Evolutionary conservation across 2,888 invertebrate genomes (phyloP).

Genomic region (Cryptocephalus primarius): DNA sequence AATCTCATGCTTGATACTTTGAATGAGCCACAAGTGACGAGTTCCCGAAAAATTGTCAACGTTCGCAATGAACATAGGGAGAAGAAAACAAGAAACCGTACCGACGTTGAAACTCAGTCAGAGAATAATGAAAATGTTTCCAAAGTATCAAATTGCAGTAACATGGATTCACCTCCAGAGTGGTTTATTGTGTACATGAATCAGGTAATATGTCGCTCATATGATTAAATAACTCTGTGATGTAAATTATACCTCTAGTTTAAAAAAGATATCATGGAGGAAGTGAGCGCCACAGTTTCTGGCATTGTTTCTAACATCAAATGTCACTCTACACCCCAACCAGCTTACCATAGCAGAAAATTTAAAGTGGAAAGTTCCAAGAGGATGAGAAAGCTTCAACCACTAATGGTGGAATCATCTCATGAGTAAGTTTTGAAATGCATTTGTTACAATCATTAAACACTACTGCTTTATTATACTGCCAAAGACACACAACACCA

Average conservation of each 20-base stretch:
- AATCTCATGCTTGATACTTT: slow-evolving; percentile 31
- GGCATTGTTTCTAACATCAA: slow-evolving; percentile 15
- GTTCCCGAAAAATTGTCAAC: too few species aligned
- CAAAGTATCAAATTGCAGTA: slow-evolving; percentile 12
- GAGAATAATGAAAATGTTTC: slow-evolving; percentile 14
- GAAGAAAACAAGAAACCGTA: not conserved
- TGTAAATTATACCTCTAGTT: slow-evolving; percentile 21
- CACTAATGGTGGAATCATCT: slow-evolving; percentile 12
- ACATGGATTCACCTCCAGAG: slow-evolving; percentile 19
- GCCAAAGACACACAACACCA: too few species aligned
- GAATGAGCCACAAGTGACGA: slow-evolving; percentile 12
- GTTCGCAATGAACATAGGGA: too few species aligned
- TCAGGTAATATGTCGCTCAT: slow-evolving; percentile 13
- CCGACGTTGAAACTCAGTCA: slow-evolving; percentile 25
- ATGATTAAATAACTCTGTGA: not conserved
- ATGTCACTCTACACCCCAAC: slow-evolving; percentile 11
- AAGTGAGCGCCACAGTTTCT: slow-evolving; percentile 24
- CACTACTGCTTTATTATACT: too few species aligned
- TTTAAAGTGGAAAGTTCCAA: slow-evolving; percentile 21
- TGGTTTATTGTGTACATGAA: slow-evolving; percentile 23
- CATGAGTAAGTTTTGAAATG: slow-evolving; percentile 16
- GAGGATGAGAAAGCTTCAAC: slow-evolving; percentile 18
- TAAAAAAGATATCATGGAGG: slow-evolving; percentile 27
- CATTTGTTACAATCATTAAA: not conserved
- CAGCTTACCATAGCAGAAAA: slow-evolving; percentile 19